phyloP scores from a whole-genome alignment of 2,797 vertebrate species.

The Macrochelys suwanniensis region DNA sequence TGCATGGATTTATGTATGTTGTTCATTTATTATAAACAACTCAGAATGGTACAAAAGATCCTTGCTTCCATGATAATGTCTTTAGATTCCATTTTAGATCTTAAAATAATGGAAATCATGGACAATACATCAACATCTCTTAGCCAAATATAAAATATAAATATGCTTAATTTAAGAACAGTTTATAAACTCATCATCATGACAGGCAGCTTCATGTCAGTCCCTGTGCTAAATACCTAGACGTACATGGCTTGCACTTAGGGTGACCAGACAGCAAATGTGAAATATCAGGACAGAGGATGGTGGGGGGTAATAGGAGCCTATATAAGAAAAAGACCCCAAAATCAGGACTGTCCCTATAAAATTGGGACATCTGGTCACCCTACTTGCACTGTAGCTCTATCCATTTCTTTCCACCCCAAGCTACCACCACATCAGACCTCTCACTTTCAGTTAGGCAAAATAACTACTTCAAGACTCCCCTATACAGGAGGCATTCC shows the following conservation, averaged over 20 bases:
- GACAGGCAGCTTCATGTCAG: not conserved
- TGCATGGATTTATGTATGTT: not conserved
- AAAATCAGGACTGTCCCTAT: too few species aligned
- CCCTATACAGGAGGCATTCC: not conserved
- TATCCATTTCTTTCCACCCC: not conserved
- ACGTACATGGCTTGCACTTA: too few species aligned
- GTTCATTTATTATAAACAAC: constrained; percentile 22
- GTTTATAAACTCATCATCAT: not conserved
- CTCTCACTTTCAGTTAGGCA: not conserved
- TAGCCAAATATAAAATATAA: not conserved
- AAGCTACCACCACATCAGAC: not conserved
- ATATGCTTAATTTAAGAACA: not conserved
- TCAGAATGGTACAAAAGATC: constrained; percentile 22
- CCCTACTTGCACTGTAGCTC: not conserved
- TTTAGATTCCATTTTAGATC: constrained; percentile 53
- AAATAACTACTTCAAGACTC: not conserved
- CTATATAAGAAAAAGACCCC: too few species aligned
- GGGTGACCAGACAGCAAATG: too few species aligned
- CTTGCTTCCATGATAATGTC: constrained; percentile 37
- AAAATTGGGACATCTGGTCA: too few species aligned
- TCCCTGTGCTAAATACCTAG: not conserved
- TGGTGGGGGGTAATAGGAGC: too few species aligned
- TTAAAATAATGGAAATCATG: constrained; percentile 50
- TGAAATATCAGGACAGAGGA: too few species aligned
- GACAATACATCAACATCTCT: not conserved